Evolutionary conservation across 1,140 invertebrate genomes (phyloP), one percentile per base, ranked within the genome.

Genomic region (Zophobas morio): DNA sequence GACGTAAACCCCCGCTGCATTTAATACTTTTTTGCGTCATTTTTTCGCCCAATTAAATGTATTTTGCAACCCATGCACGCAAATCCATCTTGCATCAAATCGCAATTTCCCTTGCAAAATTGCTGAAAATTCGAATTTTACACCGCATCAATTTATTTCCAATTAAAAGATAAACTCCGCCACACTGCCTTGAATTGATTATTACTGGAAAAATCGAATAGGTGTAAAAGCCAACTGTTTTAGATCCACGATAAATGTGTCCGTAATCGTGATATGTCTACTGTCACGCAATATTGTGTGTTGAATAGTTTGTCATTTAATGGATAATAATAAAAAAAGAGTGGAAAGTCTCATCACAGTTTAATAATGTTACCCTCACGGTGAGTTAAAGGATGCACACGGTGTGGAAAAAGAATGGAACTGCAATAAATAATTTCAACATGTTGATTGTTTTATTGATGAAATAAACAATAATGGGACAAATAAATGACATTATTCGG

Each of bases 221-320:
- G 39, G 37, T 66, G 60, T 66, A 66, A 66, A 66, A 66, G 60
- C 60, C 33, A 66, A 66, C 60, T 42, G 60, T 33, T 1, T 66
- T 40, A 46, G 37, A 66, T 66, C 3, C 42, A 32, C 20, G 60
- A 66, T 66, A 66, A 66, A 66, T 66, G 39, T 66, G 37, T 60
- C 37, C 6, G 56, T 60, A 66, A 42, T 66, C 60, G 60, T 66
- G 20, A 42, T 66, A 66, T 39, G 42, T 66, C 39, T 66, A 40
- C 42, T 66, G 60, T 66, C 60, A 66, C 60, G 60, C 60, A 66
- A 66, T 66, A 66, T 66, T 42, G 60, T 66, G 20, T 66, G 60
- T 66, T 42, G 60, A 66, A 66, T 66, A 66, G 60, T 66, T 8
- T 40, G 60, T 66, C 60, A 66, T 40, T 42, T 66, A 66, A 66